Percentiles rank a stretch among this genome's conserved stretches.
These are phyloP conservation scores for Phrynocephalus guinanensis DNA, from an alignment of 2,797 vertebrate species.

Conservation along the genomic window DNA sequence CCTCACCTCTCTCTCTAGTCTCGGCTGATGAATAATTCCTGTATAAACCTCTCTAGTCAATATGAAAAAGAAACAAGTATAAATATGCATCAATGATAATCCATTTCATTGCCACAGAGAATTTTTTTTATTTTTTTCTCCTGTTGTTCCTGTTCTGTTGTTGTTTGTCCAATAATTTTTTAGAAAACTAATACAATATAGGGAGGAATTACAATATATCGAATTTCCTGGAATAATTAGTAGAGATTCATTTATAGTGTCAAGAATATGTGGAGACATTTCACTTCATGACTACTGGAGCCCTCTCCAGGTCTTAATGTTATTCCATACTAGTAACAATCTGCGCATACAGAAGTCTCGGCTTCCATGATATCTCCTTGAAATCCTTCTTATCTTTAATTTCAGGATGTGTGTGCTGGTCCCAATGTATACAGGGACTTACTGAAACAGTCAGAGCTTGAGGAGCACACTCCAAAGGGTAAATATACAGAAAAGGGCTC, in stretches of 20 bases:
- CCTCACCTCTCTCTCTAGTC: neutral
- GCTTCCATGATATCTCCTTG: slow-evolving; percentile 40
- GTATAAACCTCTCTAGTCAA: neutral
- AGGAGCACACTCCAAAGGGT: slow-evolving; percentile 81
- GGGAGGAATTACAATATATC: too few relatives aligned
- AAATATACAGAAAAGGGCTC: slow-evolving; percentile 21
- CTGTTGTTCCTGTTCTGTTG: too few relatives aligned
- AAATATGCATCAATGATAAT: neutral
- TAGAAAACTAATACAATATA: too few relatives aligned
- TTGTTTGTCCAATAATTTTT: too few relatives aligned
- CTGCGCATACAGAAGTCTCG: neutral
- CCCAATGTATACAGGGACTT: slow-evolving; percentile 72
- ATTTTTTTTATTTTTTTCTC: neutral
- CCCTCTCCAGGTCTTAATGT: neutral
- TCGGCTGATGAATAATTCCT: neutral
- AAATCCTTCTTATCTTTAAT: slow-evolving; percentile 37
- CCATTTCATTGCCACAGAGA: neutral
- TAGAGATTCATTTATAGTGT: neutral
- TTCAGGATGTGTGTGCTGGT: slow-evolving; percentile 75
- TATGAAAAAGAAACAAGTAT: neutral
- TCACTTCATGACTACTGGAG: neutral
- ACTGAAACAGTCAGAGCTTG: slow-evolving; percentile 68
- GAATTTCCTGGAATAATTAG: neutral
- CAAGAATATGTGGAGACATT: neutral
- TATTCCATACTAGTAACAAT: neutral